These are phyloP conservation scores for Hippolais icterina DNA, from an alignment of 2,113 vertebrate species.

Conservation along the genomic window DNA sequence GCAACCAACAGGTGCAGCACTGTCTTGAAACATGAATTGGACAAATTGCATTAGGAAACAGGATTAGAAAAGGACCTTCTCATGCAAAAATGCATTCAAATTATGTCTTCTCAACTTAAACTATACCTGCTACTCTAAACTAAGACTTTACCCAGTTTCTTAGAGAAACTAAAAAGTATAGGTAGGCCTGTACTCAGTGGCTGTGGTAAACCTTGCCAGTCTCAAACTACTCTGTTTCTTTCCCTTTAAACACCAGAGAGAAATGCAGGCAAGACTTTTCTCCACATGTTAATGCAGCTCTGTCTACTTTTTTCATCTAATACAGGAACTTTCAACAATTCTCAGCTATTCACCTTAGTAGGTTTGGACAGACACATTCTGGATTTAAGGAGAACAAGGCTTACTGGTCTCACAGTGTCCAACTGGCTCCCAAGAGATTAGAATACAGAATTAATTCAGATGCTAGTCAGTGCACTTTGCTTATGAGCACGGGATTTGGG, in stretches of 20 bases:
- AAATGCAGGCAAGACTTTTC: background rate
- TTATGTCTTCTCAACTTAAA: background rate
- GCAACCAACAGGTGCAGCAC: background rate
- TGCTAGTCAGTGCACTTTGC: background rate
- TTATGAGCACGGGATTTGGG: background rate
- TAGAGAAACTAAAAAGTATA: background rate
- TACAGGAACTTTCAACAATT: background rate
- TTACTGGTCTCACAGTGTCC: background rate
- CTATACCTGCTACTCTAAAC: background rate
- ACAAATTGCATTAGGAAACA: background rate
- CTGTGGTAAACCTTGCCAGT: background rate
- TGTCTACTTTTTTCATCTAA: background rate
- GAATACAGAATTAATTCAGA: background rate
- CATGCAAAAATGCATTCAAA: background rate
- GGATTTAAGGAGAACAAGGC: background rate
- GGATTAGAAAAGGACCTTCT: conserved; percentile 19
- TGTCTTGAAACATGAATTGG: background rate
- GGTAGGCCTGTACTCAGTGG: background rate
- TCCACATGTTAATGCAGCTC: background rate
- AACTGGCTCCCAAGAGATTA: background rate
- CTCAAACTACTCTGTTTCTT: background rate
- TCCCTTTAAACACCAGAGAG: background rate
- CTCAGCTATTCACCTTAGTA: background rate
- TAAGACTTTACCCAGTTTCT: background rate
- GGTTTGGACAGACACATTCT: background rate